phyloP scores from a whole-genome alignment of 1,140 invertebrate species.

The Archivesica marissinica region DNA sequence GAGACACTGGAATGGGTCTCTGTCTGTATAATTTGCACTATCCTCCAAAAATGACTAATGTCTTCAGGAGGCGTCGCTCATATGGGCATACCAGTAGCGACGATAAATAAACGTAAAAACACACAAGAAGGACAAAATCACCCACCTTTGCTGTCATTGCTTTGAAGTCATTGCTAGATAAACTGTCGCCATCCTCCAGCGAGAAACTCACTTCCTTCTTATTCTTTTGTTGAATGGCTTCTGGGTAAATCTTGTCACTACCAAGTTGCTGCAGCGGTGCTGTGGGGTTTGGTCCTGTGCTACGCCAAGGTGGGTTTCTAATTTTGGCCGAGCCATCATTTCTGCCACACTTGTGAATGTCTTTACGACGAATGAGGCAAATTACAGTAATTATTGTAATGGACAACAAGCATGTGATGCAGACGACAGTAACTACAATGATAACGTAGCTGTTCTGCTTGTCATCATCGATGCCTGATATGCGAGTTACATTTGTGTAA shows the following conservation, averaged over 20 bases:
- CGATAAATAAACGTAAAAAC: too few species aligned
- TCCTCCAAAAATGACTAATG: too few species aligned
- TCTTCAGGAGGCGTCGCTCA: too few species aligned
- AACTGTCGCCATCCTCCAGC: conserved; percentile 53
- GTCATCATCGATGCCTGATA: neutral
- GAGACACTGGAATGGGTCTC: too few species aligned
- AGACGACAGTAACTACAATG: conserved; percentile 72
- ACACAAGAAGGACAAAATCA: too few species aligned
- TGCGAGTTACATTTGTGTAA: conserved; percentile 35
- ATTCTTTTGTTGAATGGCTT: conserved; percentile 15
- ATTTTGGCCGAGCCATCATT: neutral
- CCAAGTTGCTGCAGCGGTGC: neutral
- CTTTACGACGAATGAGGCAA: conserved; percentile 69
- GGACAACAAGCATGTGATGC: conserved; percentile 70
- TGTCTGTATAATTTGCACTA: too few species aligned
- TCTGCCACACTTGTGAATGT: conserved; percentile 56
- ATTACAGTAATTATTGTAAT: conserved; percentile 73
- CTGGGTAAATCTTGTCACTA: conserved; percentile 44
- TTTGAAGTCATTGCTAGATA: conserved; percentile 40
- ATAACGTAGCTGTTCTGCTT: conserved; percentile 69
- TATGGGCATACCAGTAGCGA: too few species aligned
- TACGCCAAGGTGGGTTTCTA: neutral
- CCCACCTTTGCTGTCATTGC: neutral
- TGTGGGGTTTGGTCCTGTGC: neutral
- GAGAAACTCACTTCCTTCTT: conserved; percentile 64